A percentile compares a stretch with the other conserved stretches of the same genome.
Evolutionary conservation across 2,797 vertebrate species (phyloP).

Genomic region (Scyliorhinus canicula): DNA sequence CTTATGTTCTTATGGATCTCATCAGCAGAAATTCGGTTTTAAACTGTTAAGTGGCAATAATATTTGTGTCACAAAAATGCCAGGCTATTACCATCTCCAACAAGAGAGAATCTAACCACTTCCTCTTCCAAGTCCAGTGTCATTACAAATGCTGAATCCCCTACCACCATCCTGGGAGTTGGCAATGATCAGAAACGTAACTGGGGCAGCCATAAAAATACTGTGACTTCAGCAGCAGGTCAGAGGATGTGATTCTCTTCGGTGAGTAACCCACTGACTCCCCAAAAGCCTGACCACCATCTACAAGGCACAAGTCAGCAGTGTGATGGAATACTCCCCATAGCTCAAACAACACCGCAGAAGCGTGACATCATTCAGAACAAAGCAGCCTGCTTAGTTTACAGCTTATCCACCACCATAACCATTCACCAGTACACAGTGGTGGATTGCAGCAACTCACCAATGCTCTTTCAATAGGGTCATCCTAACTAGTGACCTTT

Average conservation of each 20-base stretch:
- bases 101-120: background rate
- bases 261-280: background rate
- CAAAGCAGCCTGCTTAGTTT: background rate
- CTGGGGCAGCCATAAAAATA: background rate
- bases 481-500: background rate
- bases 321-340: background rate
- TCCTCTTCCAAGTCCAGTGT: background rate
- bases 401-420: background rate
- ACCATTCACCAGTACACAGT: background rate
- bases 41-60: background rate
- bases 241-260: background rate
- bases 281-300: background rate
- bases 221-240: background rate
- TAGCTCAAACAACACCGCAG: background rate
- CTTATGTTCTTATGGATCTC: too few species aligned
- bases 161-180: background rate
- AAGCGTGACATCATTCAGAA: background rate
- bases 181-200: background rate
- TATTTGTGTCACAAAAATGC: background rate
- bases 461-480: too few species aligned
- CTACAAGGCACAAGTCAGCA: background rate
- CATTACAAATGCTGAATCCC: background rate
- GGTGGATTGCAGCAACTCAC: background rate
- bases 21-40: background rate
- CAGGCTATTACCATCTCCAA: background rate